Conservation (phyloP, 2,888 invertebrate species). For the Bimastos eiseni region DNA sequence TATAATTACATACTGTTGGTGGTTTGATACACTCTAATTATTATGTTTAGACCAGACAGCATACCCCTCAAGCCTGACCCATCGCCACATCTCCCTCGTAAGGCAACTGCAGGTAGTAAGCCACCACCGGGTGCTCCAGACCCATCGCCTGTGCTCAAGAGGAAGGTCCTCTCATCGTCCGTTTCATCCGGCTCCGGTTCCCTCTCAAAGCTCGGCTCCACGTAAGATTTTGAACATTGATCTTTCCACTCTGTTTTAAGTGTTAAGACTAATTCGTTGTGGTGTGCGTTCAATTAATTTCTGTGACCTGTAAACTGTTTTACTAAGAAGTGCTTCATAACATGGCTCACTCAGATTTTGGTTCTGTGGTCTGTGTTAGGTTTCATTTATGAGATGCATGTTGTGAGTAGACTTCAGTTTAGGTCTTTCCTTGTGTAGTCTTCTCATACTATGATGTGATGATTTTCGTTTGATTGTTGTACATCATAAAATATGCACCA, state of each 20-base stretch:
- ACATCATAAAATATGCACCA: no score
- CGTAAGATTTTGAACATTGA: constrained; percentile 37
- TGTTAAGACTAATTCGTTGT: background rate
- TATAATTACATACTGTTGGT: background rate
- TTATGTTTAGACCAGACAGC: constrained; percentile 29
- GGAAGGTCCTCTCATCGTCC: constrained; percentile 29
- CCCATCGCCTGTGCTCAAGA: constrained; percentile 40
- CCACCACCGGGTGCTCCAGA: constrained; percentile 27
- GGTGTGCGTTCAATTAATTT: background rate
- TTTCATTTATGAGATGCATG: no score
- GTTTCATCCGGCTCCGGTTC: constrained; percentile 34
- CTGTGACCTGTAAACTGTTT: background rate
- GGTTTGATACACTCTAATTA: background rate
- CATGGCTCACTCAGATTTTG: background rate
- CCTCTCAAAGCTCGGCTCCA: constrained; percentile 39
- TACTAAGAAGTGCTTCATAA: background rate
- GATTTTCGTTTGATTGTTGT: background rate
- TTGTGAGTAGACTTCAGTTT: background rate
- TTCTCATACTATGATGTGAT: background rate
- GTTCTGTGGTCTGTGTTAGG: background rate
- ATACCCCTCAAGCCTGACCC: constrained; percentile 26
- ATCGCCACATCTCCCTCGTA: constrained; percentile 22
- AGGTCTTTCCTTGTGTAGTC: background rate
- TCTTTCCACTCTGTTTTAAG: background rate
- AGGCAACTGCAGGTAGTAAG: background rate